Evolutionary conservation across 2,888 invertebrate species (phyloP).

Genomic region (Elysia crispata): DNA sequence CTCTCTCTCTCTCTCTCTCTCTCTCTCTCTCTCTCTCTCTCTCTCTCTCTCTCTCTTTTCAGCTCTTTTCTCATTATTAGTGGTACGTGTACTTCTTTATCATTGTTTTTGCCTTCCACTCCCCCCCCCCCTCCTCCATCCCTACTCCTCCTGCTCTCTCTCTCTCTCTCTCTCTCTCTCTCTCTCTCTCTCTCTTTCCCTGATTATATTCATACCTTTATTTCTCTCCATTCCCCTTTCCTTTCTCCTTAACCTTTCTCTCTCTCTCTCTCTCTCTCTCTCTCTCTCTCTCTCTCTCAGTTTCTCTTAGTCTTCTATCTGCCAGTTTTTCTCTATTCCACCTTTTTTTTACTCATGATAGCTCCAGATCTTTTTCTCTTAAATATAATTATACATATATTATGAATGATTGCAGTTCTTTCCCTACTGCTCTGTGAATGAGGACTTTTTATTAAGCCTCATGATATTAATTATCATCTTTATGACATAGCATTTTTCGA

Average conservation of each 20-base stretch:
- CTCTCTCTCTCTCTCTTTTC: not conserved
- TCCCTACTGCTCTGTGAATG: no score
- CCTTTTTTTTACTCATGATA: not conserved
- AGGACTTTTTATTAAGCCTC: no score
- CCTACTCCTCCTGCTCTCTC: not conserved
- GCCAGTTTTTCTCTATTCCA: not conserved
- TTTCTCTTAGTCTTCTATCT: not conserved
- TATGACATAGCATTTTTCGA: no score
- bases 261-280: not conserved
- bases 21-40: not conserved
- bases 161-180: not conserved
- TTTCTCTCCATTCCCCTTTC: not conserved
- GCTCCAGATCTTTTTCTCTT: not conserved
- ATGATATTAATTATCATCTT: no score
- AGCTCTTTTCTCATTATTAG: no score
- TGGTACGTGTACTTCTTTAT: no score
- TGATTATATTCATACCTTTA: not conserved
- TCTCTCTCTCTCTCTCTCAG: not conserved
- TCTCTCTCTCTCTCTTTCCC: not conserved
- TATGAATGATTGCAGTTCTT: no score
- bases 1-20: no score
- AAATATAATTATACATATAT: no score
- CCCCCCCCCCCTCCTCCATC: no score
- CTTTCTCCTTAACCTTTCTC: not conserved
- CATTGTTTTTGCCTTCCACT: no score